A percentile compares a stretch with the other conserved stretches of the same genome.
phyloP scores from a whole-genome alignment of 2,888 invertebrate genomes.

The Acanthosepion esculentum region DNA sequence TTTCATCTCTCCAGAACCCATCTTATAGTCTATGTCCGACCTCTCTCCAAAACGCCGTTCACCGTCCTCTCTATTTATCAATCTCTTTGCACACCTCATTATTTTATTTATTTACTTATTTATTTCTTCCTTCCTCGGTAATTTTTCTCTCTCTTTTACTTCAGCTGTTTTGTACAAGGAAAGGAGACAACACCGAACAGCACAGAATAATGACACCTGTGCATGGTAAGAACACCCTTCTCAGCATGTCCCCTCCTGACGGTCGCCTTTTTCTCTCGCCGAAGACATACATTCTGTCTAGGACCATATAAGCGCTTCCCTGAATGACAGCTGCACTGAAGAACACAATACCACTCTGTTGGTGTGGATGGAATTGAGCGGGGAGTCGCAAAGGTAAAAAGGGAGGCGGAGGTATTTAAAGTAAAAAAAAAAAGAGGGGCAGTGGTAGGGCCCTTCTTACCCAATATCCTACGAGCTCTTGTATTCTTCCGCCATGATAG shows the following conservation, averaged over 20 bases:
- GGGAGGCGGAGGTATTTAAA: too few relatives aligned
- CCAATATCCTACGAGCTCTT: neutral
- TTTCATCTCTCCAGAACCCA: too few relatives aligned
- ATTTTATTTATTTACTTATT: too few relatives aligned
- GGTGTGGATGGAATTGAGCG: neutral
- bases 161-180: neutral
- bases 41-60: too few relatives aligned
- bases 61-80: too few relatives aligned
- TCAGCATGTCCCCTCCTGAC: neutral
- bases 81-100: too few relatives aligned
- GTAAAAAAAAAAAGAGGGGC: neutral
- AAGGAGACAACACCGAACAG: constrained; percentile 17
- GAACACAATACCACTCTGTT: neutral
- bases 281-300: neutral
- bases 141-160: neutral
- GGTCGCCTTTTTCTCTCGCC: neutral
- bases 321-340: neutral
- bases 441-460: neutral
- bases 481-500: neutral
- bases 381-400: neutral
- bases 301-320: neutral
- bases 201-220: constrained; percentile 33
- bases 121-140: neutral
- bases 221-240: neutral
- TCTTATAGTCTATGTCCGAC: too few relatives aligned